These are phyloP conservation scores for Acridotheres tristis DNA, from an alignment of 2,797 vertebrate genomes.

Conservation along the genomic window DNA sequence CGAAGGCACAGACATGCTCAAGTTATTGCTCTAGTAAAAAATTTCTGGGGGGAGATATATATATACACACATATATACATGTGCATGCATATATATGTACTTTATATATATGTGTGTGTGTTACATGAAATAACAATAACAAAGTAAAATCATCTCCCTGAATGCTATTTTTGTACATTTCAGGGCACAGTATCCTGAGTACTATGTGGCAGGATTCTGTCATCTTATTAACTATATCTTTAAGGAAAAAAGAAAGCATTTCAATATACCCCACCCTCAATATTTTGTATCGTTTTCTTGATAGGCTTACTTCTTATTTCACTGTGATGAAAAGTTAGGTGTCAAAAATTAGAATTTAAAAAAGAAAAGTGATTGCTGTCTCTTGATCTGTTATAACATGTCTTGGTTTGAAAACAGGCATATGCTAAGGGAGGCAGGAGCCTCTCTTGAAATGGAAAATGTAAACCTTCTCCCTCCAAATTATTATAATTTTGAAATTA, in stretches of 20 bases:
- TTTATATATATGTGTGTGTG: neutral
- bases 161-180: neutral
- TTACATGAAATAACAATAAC: neutral
- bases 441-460: too few relatives aligned
- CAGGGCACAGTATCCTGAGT: neutral
- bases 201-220: neutral
- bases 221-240: neutral
- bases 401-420: too few relatives aligned
- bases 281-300: neutral
- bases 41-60: too few relatives aligned
- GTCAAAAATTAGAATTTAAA: neutral
- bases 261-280: fast-evolving
- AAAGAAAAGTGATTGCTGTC: neutral
- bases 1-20: neutral
- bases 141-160: neutral
- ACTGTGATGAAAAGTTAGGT: neutral
- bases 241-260: neutral
- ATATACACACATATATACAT: fast-evolving
- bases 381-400: neutral
- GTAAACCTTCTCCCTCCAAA: too few relatives aligned
- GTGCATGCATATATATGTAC: too few relatives aligned
- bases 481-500: too few relatives aligned
- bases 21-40: neutral
- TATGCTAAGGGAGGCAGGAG: too few relatives aligned
- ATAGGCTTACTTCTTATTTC: neutral